Evolutionary conservation across 37 sponge, comb jelly and placozoan species (phyloP), one percentile per base, ranked within the genome.

Genomic region (Eunapius fragilis): DNA sequence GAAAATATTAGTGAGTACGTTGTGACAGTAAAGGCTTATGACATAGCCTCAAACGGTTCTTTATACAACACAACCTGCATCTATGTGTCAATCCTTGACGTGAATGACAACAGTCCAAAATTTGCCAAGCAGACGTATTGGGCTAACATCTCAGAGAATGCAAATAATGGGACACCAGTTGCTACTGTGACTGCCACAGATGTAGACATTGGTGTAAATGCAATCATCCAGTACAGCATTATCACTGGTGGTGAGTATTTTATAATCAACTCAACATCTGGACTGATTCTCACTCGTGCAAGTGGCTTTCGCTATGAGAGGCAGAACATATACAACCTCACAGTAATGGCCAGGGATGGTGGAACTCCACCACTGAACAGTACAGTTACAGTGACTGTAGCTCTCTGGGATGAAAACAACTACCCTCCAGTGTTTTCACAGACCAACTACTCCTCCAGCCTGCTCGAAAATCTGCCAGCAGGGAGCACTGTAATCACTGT

Each of bases 341-440:
- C 83, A 33, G 90, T 96, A 34, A 67, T 87, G 30, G 96, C 90
- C 11, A 80, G 58, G 34, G 96, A 96, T 69, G 69, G 87, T 32
- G 94, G 94, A 24, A 26, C 19, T 26, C 76, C 87, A 0, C 76
- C 90, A 25, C 84, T 80, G 19, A 78, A 26, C 71, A 77, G 74
- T 58, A 86, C 85, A 34, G 87, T 92, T 2, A 71, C 71, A 9
- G 92, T 96, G 9, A 48, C n/a, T 71, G 80, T 96, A 23, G 82
- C 76, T 0, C 68, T 93, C 10, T 38, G 83, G 76, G 96, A 96
- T 81, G 86, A 82, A 31, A 96, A 96, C 83, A 94, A 96, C 83
- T 27, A 84, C 26, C 73, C 81, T n/a, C 95, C 95, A 69, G 25
- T 48, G 67, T 95, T 95, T 41, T 25, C 70, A 25, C 75, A 83